Percentiles rank a stretch among this genome's conserved stretches.
phyloP scores from a whole-genome alignment of 2,113 vertebrate species.

The Ciconia boyciana region DNA sequence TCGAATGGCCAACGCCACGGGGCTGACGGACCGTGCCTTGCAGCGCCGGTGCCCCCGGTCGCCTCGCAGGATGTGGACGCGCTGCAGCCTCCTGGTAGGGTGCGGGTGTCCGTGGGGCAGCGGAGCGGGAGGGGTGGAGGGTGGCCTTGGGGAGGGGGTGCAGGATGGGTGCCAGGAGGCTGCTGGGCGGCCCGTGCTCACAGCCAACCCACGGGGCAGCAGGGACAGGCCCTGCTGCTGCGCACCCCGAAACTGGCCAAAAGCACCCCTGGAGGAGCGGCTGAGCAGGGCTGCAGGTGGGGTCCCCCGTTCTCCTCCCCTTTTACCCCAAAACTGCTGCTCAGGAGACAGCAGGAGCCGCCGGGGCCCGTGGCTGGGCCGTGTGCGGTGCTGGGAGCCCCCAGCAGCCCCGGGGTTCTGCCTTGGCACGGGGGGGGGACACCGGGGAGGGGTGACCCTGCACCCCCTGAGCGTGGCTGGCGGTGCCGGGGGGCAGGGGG shows the following conservation, averaged over 20 bases:
- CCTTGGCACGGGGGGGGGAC: not conserved
- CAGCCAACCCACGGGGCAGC: not conserved
- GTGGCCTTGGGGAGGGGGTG: not conserved
- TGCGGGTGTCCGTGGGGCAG: not conserved
- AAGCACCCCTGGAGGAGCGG: not conserved
- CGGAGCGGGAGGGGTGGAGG: no score
- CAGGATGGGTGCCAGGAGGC: not conserved
- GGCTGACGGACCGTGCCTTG: not conserved
- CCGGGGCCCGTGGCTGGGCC: not conserved
- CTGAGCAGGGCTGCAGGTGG: not conserved
- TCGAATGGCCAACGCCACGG: fast-evolving
- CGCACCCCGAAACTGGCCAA: not conserved
- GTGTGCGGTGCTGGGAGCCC: fast-evolving
- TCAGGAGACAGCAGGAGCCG: no score
- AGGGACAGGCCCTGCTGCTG: not conserved
- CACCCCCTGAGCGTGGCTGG: not conserved
- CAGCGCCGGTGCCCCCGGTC: not conserved
- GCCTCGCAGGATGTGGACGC: fast-evolving
- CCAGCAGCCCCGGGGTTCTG: not conserved
- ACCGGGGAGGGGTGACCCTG: no score
- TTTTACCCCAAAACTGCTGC: not conserved
- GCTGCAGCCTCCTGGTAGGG: not conserved
- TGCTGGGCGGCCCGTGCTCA: not conserved
- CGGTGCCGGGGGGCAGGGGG: no score
- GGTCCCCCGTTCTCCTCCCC: not conserved